phyloP scores from a whole-genome alignment of 2,797 vertebrate genomes.

The Kryptolebias ocellatus region DNA sequence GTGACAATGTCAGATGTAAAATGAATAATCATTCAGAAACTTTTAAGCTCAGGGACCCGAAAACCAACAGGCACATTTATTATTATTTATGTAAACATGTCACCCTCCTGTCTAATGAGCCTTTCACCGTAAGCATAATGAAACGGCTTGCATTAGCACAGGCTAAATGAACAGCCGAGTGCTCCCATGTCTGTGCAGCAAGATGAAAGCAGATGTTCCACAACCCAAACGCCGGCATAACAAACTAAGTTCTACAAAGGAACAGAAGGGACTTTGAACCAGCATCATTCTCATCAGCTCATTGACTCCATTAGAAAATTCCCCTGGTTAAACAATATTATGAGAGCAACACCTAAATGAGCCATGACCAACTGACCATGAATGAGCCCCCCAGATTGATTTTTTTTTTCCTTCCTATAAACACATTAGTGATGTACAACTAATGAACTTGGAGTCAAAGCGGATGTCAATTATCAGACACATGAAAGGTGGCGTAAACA shows the following conservation, averaged over 20 bases:
- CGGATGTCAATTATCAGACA: slow-evolving; percentile 35
- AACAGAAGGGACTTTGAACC: slow-evolving; percentile 63
- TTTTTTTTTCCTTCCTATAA: slow-evolving; percentile 39
- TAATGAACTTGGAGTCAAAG: slow-evolving; percentile 45
- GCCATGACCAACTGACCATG: slow-evolving; percentile 57
- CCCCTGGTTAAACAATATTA: slow-evolving; percentile 60
- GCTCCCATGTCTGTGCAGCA: slow-evolving; percentile 67
- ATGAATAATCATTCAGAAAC: slow-evolving; percentile 53
- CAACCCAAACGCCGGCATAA: slow-evolving; percentile 63
- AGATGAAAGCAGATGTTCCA: slow-evolving; percentile 78
- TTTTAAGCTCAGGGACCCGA: slow-evolving; percentile 53
- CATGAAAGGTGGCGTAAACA: slow-evolving; percentile 13
- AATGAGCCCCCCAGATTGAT: slow-evolving; percentile 56
- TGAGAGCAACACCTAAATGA: slow-evolving; percentile 44
- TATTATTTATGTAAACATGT: slow-evolving; percentile 81
- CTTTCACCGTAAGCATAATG: slow-evolving; percentile 71
- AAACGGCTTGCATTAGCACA: slow-evolving; percentile 79
- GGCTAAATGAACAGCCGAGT: slow-evolving; percentile 76
- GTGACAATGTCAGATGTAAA: slow-evolving; percentile 36
- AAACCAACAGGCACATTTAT: slow-evolving; percentile 69
- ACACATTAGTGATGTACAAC: slow-evolving; percentile 45
- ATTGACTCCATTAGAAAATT: slow-evolving; percentile 64
- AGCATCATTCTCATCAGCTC: slow-evolving; percentile 65
- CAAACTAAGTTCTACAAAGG: slow-evolving; percentile 38
- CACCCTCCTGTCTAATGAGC: slow-evolving; percentile 79